Evolutionary conservation across 2,888 invertebrate species (phyloP), one percentile per base, ranked within the genome.

Genomic region (Spodoptera littoralis): DNA sequence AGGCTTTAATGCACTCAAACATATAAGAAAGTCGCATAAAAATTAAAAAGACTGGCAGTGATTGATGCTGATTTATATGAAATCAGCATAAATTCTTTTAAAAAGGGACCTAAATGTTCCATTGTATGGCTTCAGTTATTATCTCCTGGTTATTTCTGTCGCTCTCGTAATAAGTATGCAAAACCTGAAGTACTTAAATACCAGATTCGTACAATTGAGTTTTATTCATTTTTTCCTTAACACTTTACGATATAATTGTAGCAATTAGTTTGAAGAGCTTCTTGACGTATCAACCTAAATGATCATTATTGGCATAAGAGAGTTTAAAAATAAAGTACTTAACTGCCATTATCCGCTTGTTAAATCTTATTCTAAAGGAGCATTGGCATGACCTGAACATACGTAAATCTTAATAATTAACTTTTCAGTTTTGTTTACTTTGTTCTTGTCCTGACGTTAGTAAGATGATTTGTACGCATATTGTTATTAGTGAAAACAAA

Each of bases 1-100:
- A 65, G 69, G 53, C 54, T 65, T 68, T 66, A 72, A 44, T 45
- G 54, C 60, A 60, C 48, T 47, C 11, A 64, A 73, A 73, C 60
- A 65, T 67, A 52, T 68, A 72, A 66, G 64, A 67, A 62, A 60
- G 55, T 69, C 67, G 69, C 69, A 79, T 67, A 69, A 70, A 77
- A 72, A 63, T 71, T 66, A 66, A 74, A 65, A 66, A 50, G 50
- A 45, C 58, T 70, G 69, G 68, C 73, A 72, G 74, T 78, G 85
- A 86, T 85, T 77, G 76, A 81, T 79, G 70, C 36, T 58, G 66
- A 64, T 71, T 54, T 47, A 30, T 52, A 54, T n/a, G 51, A 56
- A 12, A 49, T 64, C 55, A 61, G 60, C 60, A 76, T 68, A 46
- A 46, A 51, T 60, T 51, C 52, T 52, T 45, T 59, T 56, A 18